Evolutionary conservation across 1,140 invertebrate genomes (phyloP), one percentile per base, ranked within the genome.

Genomic region (Aethina tumida): DNA sequence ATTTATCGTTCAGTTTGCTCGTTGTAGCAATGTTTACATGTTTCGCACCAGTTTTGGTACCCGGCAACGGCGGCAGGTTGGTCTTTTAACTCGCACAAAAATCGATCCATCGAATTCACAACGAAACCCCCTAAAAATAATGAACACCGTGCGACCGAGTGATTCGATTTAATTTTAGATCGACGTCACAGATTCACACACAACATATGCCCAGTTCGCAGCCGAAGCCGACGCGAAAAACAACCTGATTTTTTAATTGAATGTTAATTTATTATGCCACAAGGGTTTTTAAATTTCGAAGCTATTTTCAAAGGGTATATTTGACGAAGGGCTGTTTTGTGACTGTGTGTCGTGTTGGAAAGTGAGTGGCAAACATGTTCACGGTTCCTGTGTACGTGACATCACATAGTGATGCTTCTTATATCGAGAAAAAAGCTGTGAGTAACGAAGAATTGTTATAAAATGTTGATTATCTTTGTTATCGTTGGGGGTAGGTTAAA

Each of bases 361-460:
- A 14, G 6, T 32, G 10, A 19, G 18, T 4, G 6, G 5, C 12
- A n/a, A 18, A 32, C 5, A 35, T 35, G 33, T 24, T 35, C 25
- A 22, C 20, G 15, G 19, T 35, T 2, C 22, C 33, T 4, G 33
- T 21, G 22, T 16, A 19, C 4, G 10, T 32, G 10, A 32, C 17
- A 10, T 45, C 43, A 2, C 39, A 51, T 9, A 56, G 53, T 20
- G 53, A 56, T 44, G 53, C 51, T 19, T 52, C 51, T 5, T 47
- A 52, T 36, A 47, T 56, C 13, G 47, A 49, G 22, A 51, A 39
- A 24, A 56, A 46, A 36, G 25, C 28, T 27, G 53, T 56, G 42
- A 48, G 43, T 45, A 29, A 10, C n/a, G 9, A n/a, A n/a, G n/a
- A n/a, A n/a, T n/a, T n/a, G n/a, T n/a, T 7, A 24, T 7, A 24